phyloP scores from a whole-genome alignment of 1,140 invertebrate species.

The Musca domestica region DNA sequence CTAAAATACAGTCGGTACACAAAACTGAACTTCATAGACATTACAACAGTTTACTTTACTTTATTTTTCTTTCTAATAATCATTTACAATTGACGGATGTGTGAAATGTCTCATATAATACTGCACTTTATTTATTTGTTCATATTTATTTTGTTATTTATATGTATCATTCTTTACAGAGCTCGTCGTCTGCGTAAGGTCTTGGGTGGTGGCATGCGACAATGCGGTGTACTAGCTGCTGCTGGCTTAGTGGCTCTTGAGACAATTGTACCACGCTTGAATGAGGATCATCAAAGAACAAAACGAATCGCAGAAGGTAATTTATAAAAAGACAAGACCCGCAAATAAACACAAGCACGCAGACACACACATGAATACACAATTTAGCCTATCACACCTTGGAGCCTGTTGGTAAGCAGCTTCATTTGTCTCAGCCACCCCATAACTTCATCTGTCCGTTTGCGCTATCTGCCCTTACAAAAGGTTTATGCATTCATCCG shows the following conservation, averaged over 20 bases:
- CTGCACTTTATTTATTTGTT: neutral
- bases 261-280: conserved; percentile 67
- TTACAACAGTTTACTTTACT: too few relatives aligned
- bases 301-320: conserved; percentile 68
- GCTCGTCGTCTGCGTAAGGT: conserved; percentile 77
- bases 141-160: neutral
- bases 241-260: conserved; percentile 81
- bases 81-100: too few relatives aligned
- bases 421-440: too few relatives aligned
- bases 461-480: neutral
- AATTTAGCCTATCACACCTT: too few relatives aligned
- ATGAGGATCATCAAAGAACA: conserved; percentile 73
- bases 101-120: neutral
- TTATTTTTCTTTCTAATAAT: too few relatives aligned
- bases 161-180: conserved; percentile 51
- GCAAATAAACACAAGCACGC: neutral
- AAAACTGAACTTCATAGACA: too few relatives aligned
- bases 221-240: conserved; percentile 84
- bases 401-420: too few relatives aligned
- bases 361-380: neutral
- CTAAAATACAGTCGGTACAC: too few relatives aligned
- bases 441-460: too few relatives aligned
- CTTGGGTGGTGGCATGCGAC: conserved; percentile 89
- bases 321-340: conserved; percentile 12
- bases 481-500: conserved; percentile 1